Percentiles rank a stretch among this genome's conserved stretches.
Evolutionary conservation across 2,888 invertebrate species (phyloP).

Genomic region (Noctua comes): DNA sequence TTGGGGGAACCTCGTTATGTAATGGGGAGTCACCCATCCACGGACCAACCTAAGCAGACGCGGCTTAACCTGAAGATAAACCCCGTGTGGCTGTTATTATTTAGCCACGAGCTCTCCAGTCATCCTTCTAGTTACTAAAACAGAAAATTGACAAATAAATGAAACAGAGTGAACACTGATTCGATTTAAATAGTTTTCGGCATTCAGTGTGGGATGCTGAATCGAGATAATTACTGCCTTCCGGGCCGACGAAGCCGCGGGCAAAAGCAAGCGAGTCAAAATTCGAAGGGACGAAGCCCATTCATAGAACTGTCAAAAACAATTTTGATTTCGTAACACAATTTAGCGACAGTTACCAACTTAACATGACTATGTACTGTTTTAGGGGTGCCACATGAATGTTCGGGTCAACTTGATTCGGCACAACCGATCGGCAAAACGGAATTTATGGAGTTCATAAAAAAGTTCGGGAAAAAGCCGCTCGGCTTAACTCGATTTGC

Average conservation of each 20-base stretch:
- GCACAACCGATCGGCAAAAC: neutral
- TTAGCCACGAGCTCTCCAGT: no score
- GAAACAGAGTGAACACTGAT: neutral
- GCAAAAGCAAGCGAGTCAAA: neutral
- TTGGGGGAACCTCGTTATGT: no score
- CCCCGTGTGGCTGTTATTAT: no score
- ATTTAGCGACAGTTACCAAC: conserved; percentile 7
- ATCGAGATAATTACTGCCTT: neutral
- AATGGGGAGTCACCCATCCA: no score
- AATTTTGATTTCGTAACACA: conserved; percentile 2
- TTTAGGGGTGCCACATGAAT: neutral
- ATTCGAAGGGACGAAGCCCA: conserved; percentile 7
- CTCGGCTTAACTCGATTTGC: no score
- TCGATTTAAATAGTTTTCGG: neutral
- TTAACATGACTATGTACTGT: neutral
- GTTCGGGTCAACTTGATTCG: neutral
- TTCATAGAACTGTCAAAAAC: conserved; percentile 11
- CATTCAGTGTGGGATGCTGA: neutral
- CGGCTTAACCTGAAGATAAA: no score
- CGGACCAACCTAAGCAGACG: no score
- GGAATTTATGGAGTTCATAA: neutral
- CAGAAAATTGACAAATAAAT: neutral
- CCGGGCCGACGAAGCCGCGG: neutral
- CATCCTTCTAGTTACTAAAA: neutral
- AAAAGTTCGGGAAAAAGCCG: neutral